Evolutionary conservation across 2,797 vertebrate species (phyloP), one percentile per base, ranked within the genome.

Genomic region (Lepidocolaptes lacrymiger): DNA sequence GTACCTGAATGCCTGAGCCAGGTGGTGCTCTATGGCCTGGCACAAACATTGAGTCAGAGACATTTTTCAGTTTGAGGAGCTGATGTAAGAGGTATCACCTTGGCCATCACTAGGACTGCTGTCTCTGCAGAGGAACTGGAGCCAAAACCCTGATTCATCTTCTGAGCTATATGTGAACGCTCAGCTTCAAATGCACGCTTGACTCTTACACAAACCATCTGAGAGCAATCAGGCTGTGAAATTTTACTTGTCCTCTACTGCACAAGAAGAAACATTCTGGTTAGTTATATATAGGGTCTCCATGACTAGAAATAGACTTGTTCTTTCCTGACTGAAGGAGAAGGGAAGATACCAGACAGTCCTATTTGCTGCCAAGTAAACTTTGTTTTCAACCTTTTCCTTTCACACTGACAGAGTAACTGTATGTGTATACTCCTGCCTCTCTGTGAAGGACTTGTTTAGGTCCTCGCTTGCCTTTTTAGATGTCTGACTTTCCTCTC

Each of bases 1-100:
- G 62, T 54, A 54, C 43, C 39, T 64, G 66, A 67, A 54, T 22
- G 68, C 72, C 81, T 83, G 79, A 94, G 85, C 51, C 82, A 75
- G 84, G 92, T 88, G 78, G 74, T 92, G 93, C 91, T 92, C 6
- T 44, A n/a, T 55, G 46, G 79, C 69, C 72, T 72, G 91, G 76
- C 66, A 88, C n/a, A 69, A 85, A 64, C 72, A 83, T 18, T 44
- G 66, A 85, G 32, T 71, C 71, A 78, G 72, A 89, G 67, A 39
- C 32, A 23, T 59, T 81, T 89, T 43, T 88, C 43, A 16, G 58
- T 78, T 43, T 0, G 22, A 63, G 49, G 24, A 88, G 56, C 37
- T 80, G 82, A 94, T 72, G 52, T 43, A 85, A 89, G 46, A 94
- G n/a, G 26, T 43, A 74, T 73, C 26, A 23, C n/a, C 6, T 46